Conservation (phyloP, 2,113 vertebrate species). For the Oceanodroma tethys region DNA sequence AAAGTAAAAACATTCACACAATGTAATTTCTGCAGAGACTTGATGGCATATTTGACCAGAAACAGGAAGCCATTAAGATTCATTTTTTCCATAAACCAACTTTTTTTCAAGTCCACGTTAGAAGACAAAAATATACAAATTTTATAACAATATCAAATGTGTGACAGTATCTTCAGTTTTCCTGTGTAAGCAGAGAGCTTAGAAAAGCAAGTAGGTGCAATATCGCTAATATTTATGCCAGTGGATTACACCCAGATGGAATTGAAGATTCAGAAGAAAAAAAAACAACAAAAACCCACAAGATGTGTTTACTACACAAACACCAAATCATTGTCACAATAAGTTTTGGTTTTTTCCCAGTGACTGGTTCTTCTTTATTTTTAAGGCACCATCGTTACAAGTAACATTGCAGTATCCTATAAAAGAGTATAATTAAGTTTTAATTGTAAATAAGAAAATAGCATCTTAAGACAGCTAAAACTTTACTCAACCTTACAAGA, state of each 20-base stretch:
- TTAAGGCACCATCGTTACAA: background rate
- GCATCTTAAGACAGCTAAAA: background rate
- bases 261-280: background rate
- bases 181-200: background rate
- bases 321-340: background rate
- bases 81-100: rapidly evolving
- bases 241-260: background rate
- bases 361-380: background rate
- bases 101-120: rapidly evolving
- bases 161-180: background rate
- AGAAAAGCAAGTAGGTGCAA: background rate
- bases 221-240: background rate
- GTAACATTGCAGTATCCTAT: background rate
- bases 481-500: background rate
- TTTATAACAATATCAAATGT: background rate
- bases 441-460: background rate
- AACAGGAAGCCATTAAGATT: background rate
- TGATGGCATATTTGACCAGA: background rate
- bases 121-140: background rate
- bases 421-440: background rate
- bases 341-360: background rate
- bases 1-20: background rate
- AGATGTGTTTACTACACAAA: background rate
- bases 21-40: background rate
- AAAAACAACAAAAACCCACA: background rate